A percentile compares a stretch with the other conserved stretches of the same genome.
phyloP scores from a whole-genome alignment of 2,888 invertebrate genomes.

The Agrochola macilenta region DNA sequence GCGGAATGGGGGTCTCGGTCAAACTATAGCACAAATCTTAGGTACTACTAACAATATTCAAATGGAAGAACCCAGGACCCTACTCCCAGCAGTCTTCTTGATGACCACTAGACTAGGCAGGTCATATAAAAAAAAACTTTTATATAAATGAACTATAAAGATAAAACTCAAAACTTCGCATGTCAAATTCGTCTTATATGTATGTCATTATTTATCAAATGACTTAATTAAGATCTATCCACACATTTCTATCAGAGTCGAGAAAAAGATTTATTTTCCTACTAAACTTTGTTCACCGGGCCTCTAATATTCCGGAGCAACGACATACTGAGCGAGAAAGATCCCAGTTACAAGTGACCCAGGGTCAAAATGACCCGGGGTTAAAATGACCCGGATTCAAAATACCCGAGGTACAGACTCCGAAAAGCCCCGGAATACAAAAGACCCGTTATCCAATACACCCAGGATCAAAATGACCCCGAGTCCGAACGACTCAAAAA shows the following conservation, averaged over 20 bases:
- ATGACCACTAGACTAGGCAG: not conserved
- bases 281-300: not conserved
- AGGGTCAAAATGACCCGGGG: not conserved
- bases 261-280: not conserved
- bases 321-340: not conserved
- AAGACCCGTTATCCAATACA: not conserved
- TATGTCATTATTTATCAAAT: slow-evolving; percentile 1
- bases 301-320: not conserved
- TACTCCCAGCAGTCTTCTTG: no score
- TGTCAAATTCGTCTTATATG: slow-evolving; percentile 25
- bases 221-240: not conserved
- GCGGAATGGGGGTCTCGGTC: no score
- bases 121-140: not conserved
- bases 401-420: not conserved
- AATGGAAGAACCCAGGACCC: not conserved
- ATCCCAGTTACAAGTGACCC: not conserved
- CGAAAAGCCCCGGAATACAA: not conserved
- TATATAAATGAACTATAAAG: not conserved
- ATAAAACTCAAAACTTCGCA: slow-evolving; percentile 25
- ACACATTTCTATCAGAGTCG: not conserved
- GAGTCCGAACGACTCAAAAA: not conserved
- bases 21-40: not conserved
- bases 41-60: not conserved
- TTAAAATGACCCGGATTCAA: not conserved
- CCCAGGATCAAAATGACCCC: not conserved